phyloP scores from a whole-genome alignment of 2,888 invertebrate species.

The Drosophila cracens region DNA sequence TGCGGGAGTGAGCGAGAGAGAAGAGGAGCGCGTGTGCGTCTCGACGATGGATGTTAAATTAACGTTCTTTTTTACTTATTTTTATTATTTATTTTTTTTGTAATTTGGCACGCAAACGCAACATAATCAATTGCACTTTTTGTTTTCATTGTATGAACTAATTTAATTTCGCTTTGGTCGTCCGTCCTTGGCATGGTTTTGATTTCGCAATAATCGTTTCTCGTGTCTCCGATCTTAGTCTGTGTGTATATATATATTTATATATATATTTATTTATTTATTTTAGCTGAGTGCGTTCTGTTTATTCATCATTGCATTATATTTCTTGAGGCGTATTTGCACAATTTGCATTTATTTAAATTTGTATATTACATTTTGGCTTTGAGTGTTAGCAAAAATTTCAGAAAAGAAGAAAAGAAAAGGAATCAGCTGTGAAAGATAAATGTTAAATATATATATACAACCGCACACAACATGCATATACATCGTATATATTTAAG shows the following conservation, averaged over 20 bases:
- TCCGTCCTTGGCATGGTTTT: constrained; percentile 75
- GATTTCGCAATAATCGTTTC: constrained; percentile 63
- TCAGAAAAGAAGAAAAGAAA: constrained; percentile 28
- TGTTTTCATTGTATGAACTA: constrained; percentile 63
- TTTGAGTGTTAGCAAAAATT: constrained; percentile 41
- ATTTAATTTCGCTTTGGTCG: constrained; percentile 66
- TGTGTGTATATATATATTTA: constrained; percentile 9
- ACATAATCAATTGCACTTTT: constrained; percentile 52
- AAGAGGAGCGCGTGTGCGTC: not conserved
- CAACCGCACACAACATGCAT: constrained; percentile 4
- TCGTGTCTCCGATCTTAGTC: constrained; percentile 10
- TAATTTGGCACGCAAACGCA: constrained; percentile 31
- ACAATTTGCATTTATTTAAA: constrained; percentile 43
- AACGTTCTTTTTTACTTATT: constrained; percentile 13
- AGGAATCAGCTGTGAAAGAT: constrained; percentile 42
- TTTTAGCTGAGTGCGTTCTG: constrained; percentile 47
- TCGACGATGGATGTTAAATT: constrained; percentile 13
- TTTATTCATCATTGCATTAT: constrained; percentile 26
- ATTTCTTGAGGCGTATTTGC: constrained; percentile 27
- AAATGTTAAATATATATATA: constrained; percentile 13
- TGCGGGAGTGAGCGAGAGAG: not conserved
- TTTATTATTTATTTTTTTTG: not conserved
- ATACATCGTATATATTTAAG: not conserved
- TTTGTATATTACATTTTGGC: constrained; percentile 18
- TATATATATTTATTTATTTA: constrained; percentile 9